phyloP scores from a whole-genome alignment of 2,113 vertebrate species.

The Nanorana parkeri region DNA sequence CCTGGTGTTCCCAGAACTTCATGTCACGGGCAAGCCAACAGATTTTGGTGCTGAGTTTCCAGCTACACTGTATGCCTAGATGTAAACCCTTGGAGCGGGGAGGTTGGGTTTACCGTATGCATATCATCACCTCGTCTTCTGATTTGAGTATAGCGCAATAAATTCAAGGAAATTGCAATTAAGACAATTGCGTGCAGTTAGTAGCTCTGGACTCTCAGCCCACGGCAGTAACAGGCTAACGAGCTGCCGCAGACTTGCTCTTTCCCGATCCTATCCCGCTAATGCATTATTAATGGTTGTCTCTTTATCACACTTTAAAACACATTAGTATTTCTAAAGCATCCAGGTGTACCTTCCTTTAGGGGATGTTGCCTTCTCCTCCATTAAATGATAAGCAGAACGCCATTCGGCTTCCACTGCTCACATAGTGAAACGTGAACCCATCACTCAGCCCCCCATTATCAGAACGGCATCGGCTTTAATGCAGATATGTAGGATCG shows the following conservation, averaged over 20 bases:
- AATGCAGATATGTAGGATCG: background rate
- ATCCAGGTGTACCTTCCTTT: background rate
- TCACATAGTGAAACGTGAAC: background rate
- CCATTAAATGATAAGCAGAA: slow-evolving; percentile 35
- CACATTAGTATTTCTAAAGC: slow-evolving; percentile 1
- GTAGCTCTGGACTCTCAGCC: background rate
- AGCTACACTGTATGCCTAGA: no score
- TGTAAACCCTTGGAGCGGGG: no score
- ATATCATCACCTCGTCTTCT: no score
- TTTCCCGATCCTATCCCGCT: background rate
- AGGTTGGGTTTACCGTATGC: no score
- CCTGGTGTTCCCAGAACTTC: no score
- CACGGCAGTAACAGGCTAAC: background rate
- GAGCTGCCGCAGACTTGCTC: background rate
- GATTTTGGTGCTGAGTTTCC: no score
- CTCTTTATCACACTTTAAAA: background rate
- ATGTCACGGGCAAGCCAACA: no score
- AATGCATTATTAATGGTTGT: slow-evolving; percentile 15
- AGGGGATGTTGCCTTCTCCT: background rate
- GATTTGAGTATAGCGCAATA: no score
- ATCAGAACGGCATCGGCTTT: no score
- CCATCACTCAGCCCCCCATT: background rate
- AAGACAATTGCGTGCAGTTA: no score
- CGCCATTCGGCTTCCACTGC: no score
- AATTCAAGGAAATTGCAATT: no score